A percentile compares a stretch with the other conserved stretches of the same genome.
These are phyloP conservation scores for Myanophis thanlyinensis DNA, from an alignment of 2,113 vertebrate genomes.

Conservation along the genomic window DNA sequence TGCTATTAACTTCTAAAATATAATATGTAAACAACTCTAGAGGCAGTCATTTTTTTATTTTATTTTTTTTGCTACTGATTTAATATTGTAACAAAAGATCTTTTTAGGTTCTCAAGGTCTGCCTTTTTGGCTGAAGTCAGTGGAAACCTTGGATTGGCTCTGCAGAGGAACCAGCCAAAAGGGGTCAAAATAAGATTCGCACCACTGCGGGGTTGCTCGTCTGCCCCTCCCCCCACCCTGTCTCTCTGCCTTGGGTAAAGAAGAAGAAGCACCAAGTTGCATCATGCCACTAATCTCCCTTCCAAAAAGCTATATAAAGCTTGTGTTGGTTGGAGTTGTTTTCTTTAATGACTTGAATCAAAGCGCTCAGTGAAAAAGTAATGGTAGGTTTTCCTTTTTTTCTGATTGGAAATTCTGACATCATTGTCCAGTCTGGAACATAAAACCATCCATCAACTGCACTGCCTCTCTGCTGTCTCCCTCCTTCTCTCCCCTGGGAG, in stretches of 20 bases:
- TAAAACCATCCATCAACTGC: not conserved
- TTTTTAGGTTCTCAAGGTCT: not conserved
- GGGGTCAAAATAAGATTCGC: not conserved
- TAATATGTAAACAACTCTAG: not conserved
- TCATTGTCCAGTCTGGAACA: conserved; percentile 10
- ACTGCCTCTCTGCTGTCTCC: not conserved
- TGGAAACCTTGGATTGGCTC: not conserved
- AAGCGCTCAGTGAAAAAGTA: conserved; percentile 34
- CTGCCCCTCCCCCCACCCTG: not conserved
- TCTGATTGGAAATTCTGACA: conserved; percentile 44
- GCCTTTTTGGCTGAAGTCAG: not conserved
- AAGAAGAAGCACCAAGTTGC: not conserved
- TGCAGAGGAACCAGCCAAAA: not conserved
- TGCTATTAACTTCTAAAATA: not conserved
- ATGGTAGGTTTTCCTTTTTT: conserved; percentile 16
- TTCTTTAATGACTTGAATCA: conserved; percentile 43
- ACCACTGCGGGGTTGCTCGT: fast-evolving
- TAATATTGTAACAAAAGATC: not conserved
- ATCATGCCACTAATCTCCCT: not conserved
- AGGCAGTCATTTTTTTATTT: not conserved
- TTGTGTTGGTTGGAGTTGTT: not conserved
- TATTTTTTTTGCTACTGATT: not conserved
- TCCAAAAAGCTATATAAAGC: not conserved
- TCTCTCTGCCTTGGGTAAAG: fast-evolving
- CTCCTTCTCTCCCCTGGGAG: not conserved